These are phyloP conservation scores for Synergus itoensis DNA, from an alignment of 2,888 invertebrate species.

Conservation along the genomic window DNA sequence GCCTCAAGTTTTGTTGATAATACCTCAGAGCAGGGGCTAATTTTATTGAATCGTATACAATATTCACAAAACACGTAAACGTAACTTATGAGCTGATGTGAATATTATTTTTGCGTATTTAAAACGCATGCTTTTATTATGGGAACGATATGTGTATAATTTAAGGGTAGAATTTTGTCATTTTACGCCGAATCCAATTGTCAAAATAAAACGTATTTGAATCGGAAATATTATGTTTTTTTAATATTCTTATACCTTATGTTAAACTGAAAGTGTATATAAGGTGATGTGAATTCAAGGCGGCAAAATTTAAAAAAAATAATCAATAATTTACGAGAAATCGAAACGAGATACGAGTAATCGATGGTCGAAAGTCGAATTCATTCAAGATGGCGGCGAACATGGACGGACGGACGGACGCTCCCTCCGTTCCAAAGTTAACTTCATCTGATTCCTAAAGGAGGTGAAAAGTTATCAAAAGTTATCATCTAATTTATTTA, in stretches of 20 bases:
- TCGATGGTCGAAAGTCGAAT: background rate
- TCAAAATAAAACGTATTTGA: conserved; percentile 28
- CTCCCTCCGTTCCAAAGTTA: background rate
- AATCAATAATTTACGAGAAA: background rate
- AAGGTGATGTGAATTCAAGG: no score
- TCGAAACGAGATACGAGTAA: background rate
- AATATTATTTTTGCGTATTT: conserved; percentile 34
- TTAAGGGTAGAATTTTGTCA: conserved; percentile 17
- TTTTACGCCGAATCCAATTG: conserved; percentile 26
- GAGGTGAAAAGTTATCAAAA: background rate
- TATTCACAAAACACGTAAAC: conserved; percentile 8
- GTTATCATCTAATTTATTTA: background rate
- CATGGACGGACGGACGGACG: background rate
- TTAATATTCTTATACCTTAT: background rate
- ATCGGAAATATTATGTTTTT: background rate
- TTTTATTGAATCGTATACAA: conserved; percentile 10
- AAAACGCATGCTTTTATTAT: conserved; percentile 33
- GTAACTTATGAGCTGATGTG: conserved; percentile 22
- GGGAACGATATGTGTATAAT: conserved; percentile 20
- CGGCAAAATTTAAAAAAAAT: background rate
- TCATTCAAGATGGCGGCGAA: background rate
- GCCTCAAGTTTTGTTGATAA: conserved; percentile 1
- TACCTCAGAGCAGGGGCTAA: conserved; percentile 1
- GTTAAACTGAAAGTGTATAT: no score
- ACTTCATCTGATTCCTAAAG: background rate